A percentile compares a stretch with the other conserved stretches of the same genome.
Evolutionary conservation across 2,113 vertebrate genomes (phyloP).

Genomic region (Indicator indicator): DNA sequence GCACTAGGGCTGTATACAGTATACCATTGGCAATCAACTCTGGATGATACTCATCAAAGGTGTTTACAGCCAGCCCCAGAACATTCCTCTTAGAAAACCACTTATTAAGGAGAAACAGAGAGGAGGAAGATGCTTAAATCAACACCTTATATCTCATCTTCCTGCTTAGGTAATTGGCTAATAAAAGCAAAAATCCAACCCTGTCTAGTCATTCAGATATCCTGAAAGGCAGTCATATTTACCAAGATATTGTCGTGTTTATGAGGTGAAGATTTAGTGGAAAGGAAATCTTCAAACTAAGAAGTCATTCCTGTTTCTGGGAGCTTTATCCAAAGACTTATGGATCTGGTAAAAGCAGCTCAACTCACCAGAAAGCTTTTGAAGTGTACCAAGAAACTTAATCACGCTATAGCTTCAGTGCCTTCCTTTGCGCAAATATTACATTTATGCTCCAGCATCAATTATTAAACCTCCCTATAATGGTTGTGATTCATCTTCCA

Average conservation of each 20-base stretch:
- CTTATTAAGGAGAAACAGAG: background rate
- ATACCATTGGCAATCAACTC: background rate
- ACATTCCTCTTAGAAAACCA: background rate
- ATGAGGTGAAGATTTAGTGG: background rate
- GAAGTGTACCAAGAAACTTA: background rate
- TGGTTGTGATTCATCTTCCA: conserved; percentile 42
- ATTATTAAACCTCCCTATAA: conserved; percentile 48
- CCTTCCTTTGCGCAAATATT: conserved; percentile 39
- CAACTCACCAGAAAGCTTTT: conserved; percentile 9
- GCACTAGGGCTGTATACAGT: background rate
- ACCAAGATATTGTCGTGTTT: background rate
- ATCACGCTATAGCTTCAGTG: background rate
- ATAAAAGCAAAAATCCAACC: background rate
- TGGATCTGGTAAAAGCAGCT: background rate
- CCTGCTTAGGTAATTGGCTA: background rate
- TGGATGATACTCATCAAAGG: background rate
- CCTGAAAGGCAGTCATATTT: background rate
- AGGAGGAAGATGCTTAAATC: background rate
- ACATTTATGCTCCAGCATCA: conserved; percentile 50
- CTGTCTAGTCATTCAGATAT: accelerated
- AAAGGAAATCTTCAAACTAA: background rate
- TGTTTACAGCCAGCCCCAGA: background rate
- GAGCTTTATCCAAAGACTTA: background rate
- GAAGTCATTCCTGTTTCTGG: background rate
- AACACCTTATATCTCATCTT: background rate